Conservation (phyloP, 2,888 invertebrate species). For the Ctenicera cuprea region DNA sequence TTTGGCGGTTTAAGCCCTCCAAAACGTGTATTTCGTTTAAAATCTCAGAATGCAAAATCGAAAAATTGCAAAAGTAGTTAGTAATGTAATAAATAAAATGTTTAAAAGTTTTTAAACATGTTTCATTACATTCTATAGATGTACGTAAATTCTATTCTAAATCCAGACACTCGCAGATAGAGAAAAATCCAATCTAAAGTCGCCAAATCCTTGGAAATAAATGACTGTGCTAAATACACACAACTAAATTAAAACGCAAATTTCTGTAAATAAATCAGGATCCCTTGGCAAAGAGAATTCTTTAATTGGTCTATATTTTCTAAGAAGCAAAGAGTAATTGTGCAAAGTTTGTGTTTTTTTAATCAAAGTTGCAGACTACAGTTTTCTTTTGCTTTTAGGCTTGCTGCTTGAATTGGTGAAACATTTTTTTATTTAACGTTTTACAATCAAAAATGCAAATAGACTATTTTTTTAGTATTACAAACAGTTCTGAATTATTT, state of each 20-base stretch:
- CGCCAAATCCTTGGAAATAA: slow-evolving; percentile 15
- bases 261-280: slow-evolving; percentile 24
- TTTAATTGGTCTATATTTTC: slow-evolving; percentile 19
- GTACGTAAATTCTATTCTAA: background rate
- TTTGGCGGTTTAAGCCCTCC: too few relatives aligned
- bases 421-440: too few relatives aligned
- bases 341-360: background rate
- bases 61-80: too few relatives aligned
- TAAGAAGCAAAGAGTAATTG: background rate
- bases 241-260: slow-evolving; percentile 21
- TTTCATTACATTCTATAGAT: background rate
- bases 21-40: too few relatives aligned
- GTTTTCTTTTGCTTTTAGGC: background rate
- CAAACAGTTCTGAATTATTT: too few relatives aligned
- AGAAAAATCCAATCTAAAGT: slow-evolving; percentile 20
- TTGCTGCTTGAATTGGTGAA: too few relatives aligned
- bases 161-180: background rate
- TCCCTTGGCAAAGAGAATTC: slow-evolving; percentile 6
- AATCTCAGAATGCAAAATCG: too few relatives aligned
- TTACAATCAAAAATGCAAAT: too few relatives aligned
- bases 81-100: too few relatives aligned
- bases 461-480: too few relatives aligned
- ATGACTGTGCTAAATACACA: slow-evolving; percentile 20
- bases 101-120: too few relatives aligned
- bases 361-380: background rate